These are phyloP conservation scores for Battus philenor DNA, from an alignment of 1,140 invertebrate species.

Conservation along the genomic window DNA sequence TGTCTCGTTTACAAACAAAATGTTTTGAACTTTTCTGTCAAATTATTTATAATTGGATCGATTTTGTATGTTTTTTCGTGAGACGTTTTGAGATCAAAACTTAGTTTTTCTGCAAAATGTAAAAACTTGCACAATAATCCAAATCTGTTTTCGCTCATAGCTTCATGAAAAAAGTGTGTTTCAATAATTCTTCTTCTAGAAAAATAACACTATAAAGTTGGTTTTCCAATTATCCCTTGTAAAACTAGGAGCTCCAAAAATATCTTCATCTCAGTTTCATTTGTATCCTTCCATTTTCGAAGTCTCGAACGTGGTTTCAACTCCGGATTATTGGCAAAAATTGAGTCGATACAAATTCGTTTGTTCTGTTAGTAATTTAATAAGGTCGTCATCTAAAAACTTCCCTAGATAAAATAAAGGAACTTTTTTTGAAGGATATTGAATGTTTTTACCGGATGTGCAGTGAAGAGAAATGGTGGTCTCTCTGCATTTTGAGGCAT, in stretches of 20 bases:
- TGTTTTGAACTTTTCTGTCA: constrained; percentile 3
- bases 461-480: constrained; percentile 12
- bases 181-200: constrained; percentile 3
- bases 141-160: constrained; percentile 2
- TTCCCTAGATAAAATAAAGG: constrained; percentile 3
- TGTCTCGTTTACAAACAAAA: constrained; percentile 3
- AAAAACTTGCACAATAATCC: constrained; percentile 3
- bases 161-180: constrained; percentile 1
- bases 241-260: constrained; percentile 1
- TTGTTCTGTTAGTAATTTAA: constrained; percentile 1
- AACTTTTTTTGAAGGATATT: constrained; percentile 1
- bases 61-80: constrained; percentile 1
- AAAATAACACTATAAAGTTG: constrained; percentile 1
- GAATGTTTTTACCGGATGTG: constrained; percentile 2
- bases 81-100: background rate
- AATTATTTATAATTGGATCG: constrained; percentile 3
- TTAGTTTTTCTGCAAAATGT: background rate
- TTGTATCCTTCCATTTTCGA: constrained; percentile 3
- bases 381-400: background rate
- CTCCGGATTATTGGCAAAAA: background rate
- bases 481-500: constrained; percentile 12
- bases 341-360: background rate
- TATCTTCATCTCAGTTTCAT: constrained; percentile 1
- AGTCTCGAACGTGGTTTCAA: constrained; percentile 1
- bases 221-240: constrained; percentile 2